phyloP scores from a whole-genome alignment of 2,113 vertebrate species.

The Asarcornis scutulata region DNA sequence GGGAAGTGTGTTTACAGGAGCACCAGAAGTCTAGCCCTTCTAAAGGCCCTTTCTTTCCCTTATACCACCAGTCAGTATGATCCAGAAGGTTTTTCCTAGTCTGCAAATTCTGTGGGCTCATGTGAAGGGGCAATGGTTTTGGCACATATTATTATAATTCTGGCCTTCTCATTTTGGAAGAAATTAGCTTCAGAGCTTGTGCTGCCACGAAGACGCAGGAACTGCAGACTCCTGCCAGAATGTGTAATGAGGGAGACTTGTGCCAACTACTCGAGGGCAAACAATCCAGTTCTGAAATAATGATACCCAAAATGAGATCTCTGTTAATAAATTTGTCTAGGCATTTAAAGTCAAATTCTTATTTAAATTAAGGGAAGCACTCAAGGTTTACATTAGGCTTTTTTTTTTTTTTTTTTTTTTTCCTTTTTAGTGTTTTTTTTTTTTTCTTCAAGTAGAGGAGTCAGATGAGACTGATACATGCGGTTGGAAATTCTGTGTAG shows the following conservation, averaged over 20 bases:
- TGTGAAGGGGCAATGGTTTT: background rate
- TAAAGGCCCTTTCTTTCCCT: background rate
- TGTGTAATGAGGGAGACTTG: background rate
- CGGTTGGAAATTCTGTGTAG: background rate
- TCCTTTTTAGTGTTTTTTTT: background rate
- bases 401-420: background rate
- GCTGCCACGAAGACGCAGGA: background rate
- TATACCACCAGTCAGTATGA: too few species aligned
- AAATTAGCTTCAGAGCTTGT: background rate
- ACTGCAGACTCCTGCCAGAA: background rate
- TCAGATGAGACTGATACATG: background rate
- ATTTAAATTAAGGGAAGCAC: background rate
- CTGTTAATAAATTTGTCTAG: background rate
- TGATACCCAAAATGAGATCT: background rate
- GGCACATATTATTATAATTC: fast-evolving
- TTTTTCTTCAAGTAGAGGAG: background rate
- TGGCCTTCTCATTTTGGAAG: background rate
- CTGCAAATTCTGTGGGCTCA: background rate
- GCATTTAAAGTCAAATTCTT: background rate
- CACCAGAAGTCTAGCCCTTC: background rate
- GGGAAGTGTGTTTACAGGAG: background rate
- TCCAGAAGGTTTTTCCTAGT: background rate
- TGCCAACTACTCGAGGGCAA: background rate
- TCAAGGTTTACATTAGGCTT: background rate
- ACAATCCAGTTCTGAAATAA: background rate